Conservation (phyloP, 2,888 invertebrate genomes). For the Chouioia cunea region DNA sequence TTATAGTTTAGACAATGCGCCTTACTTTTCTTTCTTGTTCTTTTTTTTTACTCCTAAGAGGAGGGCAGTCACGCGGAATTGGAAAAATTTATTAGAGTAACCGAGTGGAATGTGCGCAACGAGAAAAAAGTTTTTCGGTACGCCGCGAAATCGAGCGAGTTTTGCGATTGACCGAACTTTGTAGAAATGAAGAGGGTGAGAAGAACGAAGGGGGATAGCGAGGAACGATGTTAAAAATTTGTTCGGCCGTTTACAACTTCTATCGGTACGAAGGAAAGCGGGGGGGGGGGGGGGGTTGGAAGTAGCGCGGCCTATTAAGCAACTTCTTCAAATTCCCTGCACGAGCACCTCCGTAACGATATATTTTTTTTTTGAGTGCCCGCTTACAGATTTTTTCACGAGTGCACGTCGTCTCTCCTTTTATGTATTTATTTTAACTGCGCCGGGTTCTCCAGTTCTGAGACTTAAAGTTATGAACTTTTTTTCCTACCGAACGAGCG, state of each 20-base stretch:
- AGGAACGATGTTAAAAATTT: conserved; percentile 23
- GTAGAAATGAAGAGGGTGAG: conserved; percentile 3
- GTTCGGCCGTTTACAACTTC: conserved; percentile 3
- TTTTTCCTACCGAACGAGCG: no score
- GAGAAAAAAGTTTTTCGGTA: conserved; percentile 13
- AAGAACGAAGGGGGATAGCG: conserved; percentile 13
- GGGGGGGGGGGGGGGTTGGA: no score
- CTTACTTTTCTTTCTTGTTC: no score
- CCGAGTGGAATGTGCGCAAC: no score
- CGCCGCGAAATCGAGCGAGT: conserved; percentile 32
- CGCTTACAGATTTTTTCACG: no score
- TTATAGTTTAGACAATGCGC: no score
- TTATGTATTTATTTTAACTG: no score
- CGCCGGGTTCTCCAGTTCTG: no score
- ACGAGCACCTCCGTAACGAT: conserved; percentile 1
- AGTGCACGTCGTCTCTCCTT: no score
- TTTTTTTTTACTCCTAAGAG: conserved; percentile 24
- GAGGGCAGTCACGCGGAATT: not conserved
- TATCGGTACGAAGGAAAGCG: no score
- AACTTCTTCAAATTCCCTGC: conserved; percentile 18
- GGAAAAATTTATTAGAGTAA: conserved; percentile 39
- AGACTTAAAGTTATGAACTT: no score
- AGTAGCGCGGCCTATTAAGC: not conserved
- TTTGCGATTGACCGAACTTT: conserved; percentile 40
- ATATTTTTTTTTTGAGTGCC: not conserved